Conservation (phyloP, 2,113 vertebrate species). For the Struthidea cinerea region DNA sequence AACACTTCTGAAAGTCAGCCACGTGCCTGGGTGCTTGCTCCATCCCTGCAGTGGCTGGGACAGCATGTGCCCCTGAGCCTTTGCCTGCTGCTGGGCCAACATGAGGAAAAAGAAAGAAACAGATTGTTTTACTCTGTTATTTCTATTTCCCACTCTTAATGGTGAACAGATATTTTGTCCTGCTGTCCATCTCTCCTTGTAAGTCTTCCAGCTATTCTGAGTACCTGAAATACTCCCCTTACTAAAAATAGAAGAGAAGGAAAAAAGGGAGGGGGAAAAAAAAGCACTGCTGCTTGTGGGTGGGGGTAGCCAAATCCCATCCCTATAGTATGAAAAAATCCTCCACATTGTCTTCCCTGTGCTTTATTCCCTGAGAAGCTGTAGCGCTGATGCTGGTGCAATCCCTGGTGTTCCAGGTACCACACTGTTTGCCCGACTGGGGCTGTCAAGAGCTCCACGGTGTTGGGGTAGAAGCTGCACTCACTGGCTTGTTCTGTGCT, state of each 20-base stretch:
- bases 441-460: rapidly evolving
- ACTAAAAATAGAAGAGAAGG: not conserved
- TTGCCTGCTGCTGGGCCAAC: not conserved
- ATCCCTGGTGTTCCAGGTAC: rapidly evolving
- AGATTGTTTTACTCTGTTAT: not conserved
- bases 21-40: not conserved
- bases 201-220: not conserved
- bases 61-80: rapidly evolving
- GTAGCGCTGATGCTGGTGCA: not conserved
- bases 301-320: not conserved
- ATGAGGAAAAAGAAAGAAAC: not conserved
- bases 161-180: not conserved
- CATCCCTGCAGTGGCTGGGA: not conserved
- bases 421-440: rapidly evolving
- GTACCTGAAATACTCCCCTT: not conserved
- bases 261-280: not conserved
- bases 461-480: not conserved
- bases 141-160: not conserved
- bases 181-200: not conserved
- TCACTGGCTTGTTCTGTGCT: not conserved
- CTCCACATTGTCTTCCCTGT: not conserved
- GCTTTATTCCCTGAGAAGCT: not conserved
- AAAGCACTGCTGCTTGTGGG: not conserved
- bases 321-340: not conserved
- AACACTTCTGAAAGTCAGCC: not conserved